A percentile compares a stretch with the other conserved stretches of the same genome.
Evolutionary conservation across 2,113 vertebrate species (phyloP).

Genomic region (Steatornis caripensis): DNA sequence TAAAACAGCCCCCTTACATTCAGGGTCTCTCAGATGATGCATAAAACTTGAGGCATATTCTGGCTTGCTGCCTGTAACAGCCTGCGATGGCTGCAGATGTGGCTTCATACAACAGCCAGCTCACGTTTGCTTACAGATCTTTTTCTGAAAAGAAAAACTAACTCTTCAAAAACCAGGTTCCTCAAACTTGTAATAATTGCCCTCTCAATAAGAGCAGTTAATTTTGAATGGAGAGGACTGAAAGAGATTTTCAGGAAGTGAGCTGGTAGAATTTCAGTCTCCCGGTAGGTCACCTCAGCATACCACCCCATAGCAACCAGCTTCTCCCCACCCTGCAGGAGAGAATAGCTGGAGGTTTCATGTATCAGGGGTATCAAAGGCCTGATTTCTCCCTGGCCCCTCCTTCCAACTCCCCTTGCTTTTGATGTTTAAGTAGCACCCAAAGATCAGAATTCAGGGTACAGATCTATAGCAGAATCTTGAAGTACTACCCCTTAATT

Average conservation of each 20-base stretch:
- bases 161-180: neutral
- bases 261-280: neutral
- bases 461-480: neutral
- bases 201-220: neutral
- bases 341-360: neutral
- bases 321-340: neutral
- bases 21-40: neutral
- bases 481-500: neutral
- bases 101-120: neutral
- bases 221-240: neutral
- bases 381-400: neutral
- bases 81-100: neutral
- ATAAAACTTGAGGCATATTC: neutral
- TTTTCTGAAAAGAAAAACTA: neutral
- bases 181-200: neutral
- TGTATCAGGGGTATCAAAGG: neutral
- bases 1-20: neutral
- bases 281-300: fast-evolving
- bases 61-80: neutral
- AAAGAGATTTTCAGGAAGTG: neutral
- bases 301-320: neutral
- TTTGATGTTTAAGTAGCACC: neutral
- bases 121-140: neutral
- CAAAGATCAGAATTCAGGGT: neutral
- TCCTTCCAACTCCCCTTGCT: neutral